Evolutionary conservation across 2,888 invertebrate genomes (phyloP).

Genomic region (Drosophila antonietae): DNA sequence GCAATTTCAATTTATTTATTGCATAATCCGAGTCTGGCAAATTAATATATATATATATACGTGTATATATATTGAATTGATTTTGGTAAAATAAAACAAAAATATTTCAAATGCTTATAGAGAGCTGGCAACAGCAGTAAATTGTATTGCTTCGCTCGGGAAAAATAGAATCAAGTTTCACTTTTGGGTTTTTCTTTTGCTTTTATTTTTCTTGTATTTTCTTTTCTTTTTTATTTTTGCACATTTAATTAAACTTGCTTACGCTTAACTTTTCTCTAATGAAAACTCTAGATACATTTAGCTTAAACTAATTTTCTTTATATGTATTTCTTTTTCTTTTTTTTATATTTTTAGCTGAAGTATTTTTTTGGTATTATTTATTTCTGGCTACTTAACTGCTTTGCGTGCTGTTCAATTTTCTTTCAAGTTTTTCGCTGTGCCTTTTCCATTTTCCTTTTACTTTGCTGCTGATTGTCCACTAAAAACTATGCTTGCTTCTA

Average conservation of each 20-base stretch:
- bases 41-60: not conserved
- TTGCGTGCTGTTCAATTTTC: constrained; percentile 39
- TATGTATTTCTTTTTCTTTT: constrained; percentile 12
- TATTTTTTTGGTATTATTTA: constrained; percentile 18
- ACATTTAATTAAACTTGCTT: constrained; percentile 43
- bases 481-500: constrained; percentile 73
- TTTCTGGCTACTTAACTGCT: constrained; percentile 25
- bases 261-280: constrained; percentile 56
- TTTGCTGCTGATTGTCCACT: constrained; percentile 75
- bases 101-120: constrained; percentile 13
- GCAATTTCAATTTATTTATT: constrained; percentile 12
- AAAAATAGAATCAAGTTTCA: constrained; percentile 33
- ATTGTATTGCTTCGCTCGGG: constrained; percentile 33
- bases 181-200: constrained; percentile 15
- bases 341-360: constrained; percentile 18
- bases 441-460: constrained; percentile 7
- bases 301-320: constrained; percentile 59
- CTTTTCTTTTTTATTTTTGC: constrained; percentile 6
- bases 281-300: constrained; percentile 79
- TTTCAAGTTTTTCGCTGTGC: constrained; percentile 19
- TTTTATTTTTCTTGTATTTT: constrained; percentile 1
- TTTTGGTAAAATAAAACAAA: constrained; percentile 4
- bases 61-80: not conserved
- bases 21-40: constrained; percentile 15
- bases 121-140: constrained; percentile 38